These are phyloP conservation scores for Volucella zonaria DNA, from an alignment of 2,888 invertebrate species.

Conservation along the genomic window DNA sequence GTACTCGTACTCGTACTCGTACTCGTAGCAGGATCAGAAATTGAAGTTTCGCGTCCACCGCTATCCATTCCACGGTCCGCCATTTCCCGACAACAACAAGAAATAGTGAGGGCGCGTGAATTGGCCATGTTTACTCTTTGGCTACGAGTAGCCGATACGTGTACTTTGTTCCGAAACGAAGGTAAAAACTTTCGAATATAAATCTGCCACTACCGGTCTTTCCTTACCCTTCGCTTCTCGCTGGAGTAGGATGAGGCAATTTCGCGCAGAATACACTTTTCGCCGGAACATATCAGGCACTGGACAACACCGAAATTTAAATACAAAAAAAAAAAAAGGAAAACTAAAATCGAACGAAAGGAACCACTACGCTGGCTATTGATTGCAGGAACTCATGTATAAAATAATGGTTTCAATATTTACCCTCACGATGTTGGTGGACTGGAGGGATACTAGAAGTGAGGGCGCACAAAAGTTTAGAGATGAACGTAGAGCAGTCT, in stretches of 20 bases:
- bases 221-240: neutral
- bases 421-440: slow-evolving; percentile 71
- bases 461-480: neutral
- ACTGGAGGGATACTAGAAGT: neutral
- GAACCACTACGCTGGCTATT: slow-evolving; percentile 70
- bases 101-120: slow-evolving; percentile 57
- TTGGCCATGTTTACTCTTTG: slow-evolving; percentile 60
- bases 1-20: too few relatives aligned
- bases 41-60: slow-evolving; percentile 49
- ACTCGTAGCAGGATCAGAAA: slow-evolving; percentile 41
- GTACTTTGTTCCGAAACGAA: slow-evolving; percentile 46
- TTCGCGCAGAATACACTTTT: slow-evolving; percentile 70
- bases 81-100: slow-evolving; percentile 50
- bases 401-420: slow-evolving; percentile 80
- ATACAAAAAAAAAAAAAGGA: slow-evolving; percentile 15
- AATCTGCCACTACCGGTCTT: slow-evolving; percentile 54
- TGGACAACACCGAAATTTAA: neutral
- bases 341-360: slow-evolving; percentile 34
- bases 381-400: slow-evolving; percentile 80
- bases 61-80: slow-evolving; percentile 29
- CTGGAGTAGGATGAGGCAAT: slow-evolving; percentile 45
- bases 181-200: slow-evolving; percentile 68
- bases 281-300: slow-evolving; percentile 33
- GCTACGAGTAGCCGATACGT: neutral
- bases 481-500: neutral